Evolutionary conservation across 37 sponge, comb jelly and placozoan species (phyloP).

Genomic region (Ianthella basta): DNA sequence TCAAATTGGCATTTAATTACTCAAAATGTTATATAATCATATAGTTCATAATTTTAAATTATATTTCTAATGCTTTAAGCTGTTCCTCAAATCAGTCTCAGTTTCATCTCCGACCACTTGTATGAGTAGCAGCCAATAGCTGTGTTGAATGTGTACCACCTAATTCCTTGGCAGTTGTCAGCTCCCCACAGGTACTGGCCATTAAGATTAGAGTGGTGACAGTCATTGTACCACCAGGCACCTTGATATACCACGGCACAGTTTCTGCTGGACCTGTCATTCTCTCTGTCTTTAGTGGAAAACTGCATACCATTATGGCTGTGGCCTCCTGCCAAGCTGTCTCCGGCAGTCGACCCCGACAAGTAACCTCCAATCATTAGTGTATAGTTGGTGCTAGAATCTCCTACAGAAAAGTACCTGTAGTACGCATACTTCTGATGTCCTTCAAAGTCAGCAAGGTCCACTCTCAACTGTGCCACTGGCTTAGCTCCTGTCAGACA

Average conservation of each 20-base stretch:
- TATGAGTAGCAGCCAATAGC: too few species aligned
- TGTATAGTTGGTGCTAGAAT: neutral
- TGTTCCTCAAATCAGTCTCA: too few species aligned
- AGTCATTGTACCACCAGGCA: slow-evolving; percentile 40
- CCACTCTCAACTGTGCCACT: neutral
- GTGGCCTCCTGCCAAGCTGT: too few species aligned
- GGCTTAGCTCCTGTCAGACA: neutral
- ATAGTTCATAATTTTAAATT: too few species aligned
- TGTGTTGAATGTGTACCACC: too few species aligned
- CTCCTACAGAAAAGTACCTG: slow-evolving; percentile 1
- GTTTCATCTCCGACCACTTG: too few species aligned
- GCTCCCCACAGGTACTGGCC: neutral
- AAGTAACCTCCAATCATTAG: slow-evolving; percentile 4
- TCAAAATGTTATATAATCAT: too few species aligned
- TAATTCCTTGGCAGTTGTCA: neutral
- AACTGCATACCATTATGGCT: slow-evolving; percentile 17
- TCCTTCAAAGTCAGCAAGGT: neutral
- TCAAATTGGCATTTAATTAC: too few species aligned
- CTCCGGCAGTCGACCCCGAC: too few species aligned
- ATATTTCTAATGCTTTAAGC: too few species aligned
- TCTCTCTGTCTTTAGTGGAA: slow-evolving; percentile 20
- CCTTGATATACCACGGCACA: slow-evolving; percentile 25
- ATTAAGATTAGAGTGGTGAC: slow-evolving; percentile 9
- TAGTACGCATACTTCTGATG: neutral
- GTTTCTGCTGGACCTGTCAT: slow-evolving; percentile 4